These are phyloP conservation scores for Dryobota labecula DNA, from an alignment of 2,888 invertebrate species.

Conservation along the genomic window DNA sequence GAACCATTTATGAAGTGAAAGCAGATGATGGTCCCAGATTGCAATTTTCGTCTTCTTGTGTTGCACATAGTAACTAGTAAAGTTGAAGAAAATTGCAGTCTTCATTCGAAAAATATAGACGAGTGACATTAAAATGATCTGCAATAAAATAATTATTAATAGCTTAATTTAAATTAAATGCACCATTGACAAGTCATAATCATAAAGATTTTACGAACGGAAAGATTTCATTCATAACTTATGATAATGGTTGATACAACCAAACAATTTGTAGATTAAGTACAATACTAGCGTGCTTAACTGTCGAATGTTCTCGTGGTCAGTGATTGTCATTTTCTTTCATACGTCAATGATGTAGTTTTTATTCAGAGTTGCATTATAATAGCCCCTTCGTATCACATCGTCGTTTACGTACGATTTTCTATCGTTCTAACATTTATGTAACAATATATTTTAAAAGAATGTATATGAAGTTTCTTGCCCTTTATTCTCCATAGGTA, in stretches of 20 bases:
- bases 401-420: too few relatives aligned
- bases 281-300: background rate
- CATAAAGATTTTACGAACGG: slow-evolving; percentile 27
- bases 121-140: background rate
- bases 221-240: slow-evolving; percentile 16
- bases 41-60: background rate
- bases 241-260: slow-evolving; percentile 10
- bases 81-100: background rate
- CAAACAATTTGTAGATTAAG: slow-evolving; percentile 1
- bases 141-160: background rate
- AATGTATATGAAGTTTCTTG: too few relatives aligned
- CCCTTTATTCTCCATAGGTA: too few relatives aligned
- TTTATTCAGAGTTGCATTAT: too few relatives aligned
- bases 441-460: too few relatives aligned
- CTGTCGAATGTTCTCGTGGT: background rate
- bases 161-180: slow-evolving; percentile 16
- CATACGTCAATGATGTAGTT: too few relatives aligned
- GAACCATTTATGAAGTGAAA: background rate
- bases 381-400: background rate
- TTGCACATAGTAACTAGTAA: background rate
- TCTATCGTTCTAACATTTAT: too few relatives aligned
- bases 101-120: background rate
- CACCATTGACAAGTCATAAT: background rate
- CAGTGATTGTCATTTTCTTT: background rate
- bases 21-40: too few relatives aligned